These are phyloP conservation scores for Callyntrura guangdongensis DNA, from an alignment of 2,888 invertebrate species.

Conservation along the genomic window DNA sequence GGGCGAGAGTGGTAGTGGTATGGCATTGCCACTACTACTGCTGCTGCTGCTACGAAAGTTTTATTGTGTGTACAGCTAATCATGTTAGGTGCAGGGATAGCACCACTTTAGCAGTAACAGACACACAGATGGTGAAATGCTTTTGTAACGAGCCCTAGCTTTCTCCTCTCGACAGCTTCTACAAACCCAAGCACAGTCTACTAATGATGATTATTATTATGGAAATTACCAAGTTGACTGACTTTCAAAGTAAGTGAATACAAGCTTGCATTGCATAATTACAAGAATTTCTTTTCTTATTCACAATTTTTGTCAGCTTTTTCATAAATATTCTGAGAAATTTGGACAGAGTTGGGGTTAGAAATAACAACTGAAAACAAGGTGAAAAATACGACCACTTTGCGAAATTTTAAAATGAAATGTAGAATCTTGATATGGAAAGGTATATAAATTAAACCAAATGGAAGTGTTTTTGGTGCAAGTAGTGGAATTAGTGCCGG, in stretches of 20 bases:
- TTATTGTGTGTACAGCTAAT: constrained; percentile 21
- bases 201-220: constrained; percentile 6
- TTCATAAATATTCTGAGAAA: not conserved
- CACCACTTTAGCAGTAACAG: not conserved
- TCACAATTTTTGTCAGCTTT: no score
- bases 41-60: not conserved
- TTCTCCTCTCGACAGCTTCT: not conserved
- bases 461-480: not conserved
- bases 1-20: no score
- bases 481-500: not conserved
- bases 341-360: not conserved
- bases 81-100: not conserved
- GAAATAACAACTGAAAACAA: not conserved
- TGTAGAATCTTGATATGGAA: no score
- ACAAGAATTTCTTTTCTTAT: not conserved
- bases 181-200: not conserved
- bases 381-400: no score
- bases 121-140: constrained; percentile 1
- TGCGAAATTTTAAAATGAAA: no score
- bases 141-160: not conserved
- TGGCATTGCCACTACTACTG: not conserved
- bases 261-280: not conserved
- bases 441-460: not conserved
- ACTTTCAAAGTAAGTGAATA: not conserved
- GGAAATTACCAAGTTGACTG: not conserved